Evolutionary conservation across 1,140 invertebrate genomes (phyloP), one percentile per base, ranked within the genome.

Genomic region (Anastrepha ludens): DNA sequence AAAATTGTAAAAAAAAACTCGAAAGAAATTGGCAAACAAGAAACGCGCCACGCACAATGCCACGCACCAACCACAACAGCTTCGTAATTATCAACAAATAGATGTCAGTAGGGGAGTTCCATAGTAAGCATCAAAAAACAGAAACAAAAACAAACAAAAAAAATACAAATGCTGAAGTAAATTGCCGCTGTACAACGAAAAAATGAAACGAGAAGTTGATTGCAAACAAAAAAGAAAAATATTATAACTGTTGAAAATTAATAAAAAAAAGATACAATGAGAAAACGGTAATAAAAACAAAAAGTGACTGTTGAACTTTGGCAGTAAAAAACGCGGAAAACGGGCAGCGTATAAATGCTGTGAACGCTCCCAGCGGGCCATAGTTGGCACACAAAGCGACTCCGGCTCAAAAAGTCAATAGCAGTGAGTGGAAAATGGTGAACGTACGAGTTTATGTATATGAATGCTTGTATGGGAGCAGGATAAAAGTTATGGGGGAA

Each of bases 11-110:
- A 11, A 17, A 81, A 58, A 20, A 17, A 81, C 50, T 29, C 47
- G 55, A 81, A 81, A 47, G 47, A 50, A 81, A 81, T 81, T 81
- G 44, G 15, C 44, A 81, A 81, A 81, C 47, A 81, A 81, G 74
- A 81, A 81, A 81, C 20, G n/a, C 15, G 6, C 47, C 17, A 78
- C 74, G 74, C 70, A 78, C 70, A 78, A 50, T n/a, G 74, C 47
- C 74, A 81, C 47, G 47, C 47, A 81, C 47, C 55, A 17, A 17
- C 5, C 74, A 62, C 13, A n/a, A 20, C n/a, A 47, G 13, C 20
- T 64, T 64, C 17, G 17, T 13, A 67, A 7, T 1, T 67, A 39
- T 8, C 20, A 8, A 39, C 64, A 29, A 67, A 29, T 15, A 39
- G 29, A 9, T 9, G 64, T 39, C 5, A 67, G n/a, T 20, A 2